Evolutionary conservation across 2,888 invertebrate species (phyloP).

Genomic region (Nesidiocoris tenuis): DNA sequence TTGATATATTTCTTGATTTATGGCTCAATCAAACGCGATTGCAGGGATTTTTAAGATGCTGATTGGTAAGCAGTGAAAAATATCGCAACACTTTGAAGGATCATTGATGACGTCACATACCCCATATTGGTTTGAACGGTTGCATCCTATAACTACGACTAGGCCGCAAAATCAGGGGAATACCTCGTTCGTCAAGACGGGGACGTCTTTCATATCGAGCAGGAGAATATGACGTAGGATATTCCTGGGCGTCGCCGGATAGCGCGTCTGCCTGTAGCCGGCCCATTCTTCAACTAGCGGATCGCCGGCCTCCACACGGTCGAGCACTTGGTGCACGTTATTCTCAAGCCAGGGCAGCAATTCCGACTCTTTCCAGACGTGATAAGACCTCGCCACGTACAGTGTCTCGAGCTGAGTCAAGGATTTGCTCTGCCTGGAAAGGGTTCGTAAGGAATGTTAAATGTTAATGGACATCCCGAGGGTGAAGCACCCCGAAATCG

Average conservation of each 20-base stretch:
- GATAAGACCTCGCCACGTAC: slow-evolving; percentile 71
- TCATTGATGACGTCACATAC: too few relatives aligned
- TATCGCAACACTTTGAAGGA: too few relatives aligned
- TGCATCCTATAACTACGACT: too few relatives aligned
- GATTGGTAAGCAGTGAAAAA: too few relatives aligned
- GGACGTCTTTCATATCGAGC: slow-evolving; percentile 69
- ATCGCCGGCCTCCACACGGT: slow-evolving; percentile 65
- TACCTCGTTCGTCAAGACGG: slow-evolving; percentile 62
- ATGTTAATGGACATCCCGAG: too few relatives aligned
- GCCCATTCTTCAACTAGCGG: slow-evolving; percentile 63
- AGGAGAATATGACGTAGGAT: slow-evolving; percentile 69
- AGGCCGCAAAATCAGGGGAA: slow-evolving; percentile 40
- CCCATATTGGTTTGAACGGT: too few relatives aligned
- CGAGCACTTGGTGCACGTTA: slow-evolving; percentile 66
- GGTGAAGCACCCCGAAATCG: too few relatives aligned
- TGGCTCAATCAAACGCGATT: too few relatives aligned
- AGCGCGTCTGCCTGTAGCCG: slow-evolving; percentile 63
- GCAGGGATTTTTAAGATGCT: too few relatives aligned
- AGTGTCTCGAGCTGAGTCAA: slow-evolving; percentile 69
- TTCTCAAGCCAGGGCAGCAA: slow-evolving; percentile 74
- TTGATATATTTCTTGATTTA: neutral
- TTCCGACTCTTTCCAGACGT: slow-evolving; percentile 76
- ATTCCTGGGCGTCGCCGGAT: slow-evolving; percentile 65
- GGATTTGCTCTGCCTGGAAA: slow-evolving; percentile 56
- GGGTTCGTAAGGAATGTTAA: too few relatives aligned